A percentile compares a stretch with the other conserved stretches of the same genome.
These are phyloP conservation scores for Xiphophorus hellerii DNA, from an alignment of 2,113 vertebrate species.

Conservation along the genomic window DNA sequence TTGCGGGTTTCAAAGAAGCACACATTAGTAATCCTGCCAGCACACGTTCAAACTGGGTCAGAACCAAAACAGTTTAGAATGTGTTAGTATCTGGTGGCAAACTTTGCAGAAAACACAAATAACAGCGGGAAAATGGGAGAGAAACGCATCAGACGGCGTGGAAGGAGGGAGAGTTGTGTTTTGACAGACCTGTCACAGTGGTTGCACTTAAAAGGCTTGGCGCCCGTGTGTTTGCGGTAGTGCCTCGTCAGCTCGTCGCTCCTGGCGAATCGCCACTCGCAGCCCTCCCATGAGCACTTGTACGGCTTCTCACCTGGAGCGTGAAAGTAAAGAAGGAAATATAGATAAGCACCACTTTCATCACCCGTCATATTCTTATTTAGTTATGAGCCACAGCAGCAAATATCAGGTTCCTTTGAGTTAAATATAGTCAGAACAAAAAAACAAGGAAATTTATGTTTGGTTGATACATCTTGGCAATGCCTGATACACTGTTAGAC, in stretches of 20 bases:
- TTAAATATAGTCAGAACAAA: background rate
- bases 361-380: constrained; percentile 25
- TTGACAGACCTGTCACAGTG: constrained; percentile 96
- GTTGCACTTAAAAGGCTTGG: constrained; percentile 99
- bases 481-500: too few relatives aligned
- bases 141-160: constrained; percentile 20
- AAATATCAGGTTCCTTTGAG: background rate
- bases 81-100: constrained; percentile 31
- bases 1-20: constrained; percentile 35
- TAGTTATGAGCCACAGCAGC: background rate
- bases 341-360: constrained; percentile 48
- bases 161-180: constrained; percentile 40
- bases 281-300: constrained; percentile 99
- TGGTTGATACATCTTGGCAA: too few relatives aligned
- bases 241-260: constrained; percentile 99
- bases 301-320: constrained; percentile 96
- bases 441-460: too few relatives aligned
- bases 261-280: constrained; percentile 99
- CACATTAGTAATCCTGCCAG: constrained; percentile 70
- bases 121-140: constrained; percentile 18
- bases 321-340: constrained; percentile 14
- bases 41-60: constrained; percentile 67
- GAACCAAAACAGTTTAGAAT: constrained; percentile 51
- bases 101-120: constrained; percentile 8
- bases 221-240: constrained; percentile 99